Evolutionary conservation across 2,797 vertebrate genomes (phyloP).

Genomic region (Aphelocoma californica): DNA sequence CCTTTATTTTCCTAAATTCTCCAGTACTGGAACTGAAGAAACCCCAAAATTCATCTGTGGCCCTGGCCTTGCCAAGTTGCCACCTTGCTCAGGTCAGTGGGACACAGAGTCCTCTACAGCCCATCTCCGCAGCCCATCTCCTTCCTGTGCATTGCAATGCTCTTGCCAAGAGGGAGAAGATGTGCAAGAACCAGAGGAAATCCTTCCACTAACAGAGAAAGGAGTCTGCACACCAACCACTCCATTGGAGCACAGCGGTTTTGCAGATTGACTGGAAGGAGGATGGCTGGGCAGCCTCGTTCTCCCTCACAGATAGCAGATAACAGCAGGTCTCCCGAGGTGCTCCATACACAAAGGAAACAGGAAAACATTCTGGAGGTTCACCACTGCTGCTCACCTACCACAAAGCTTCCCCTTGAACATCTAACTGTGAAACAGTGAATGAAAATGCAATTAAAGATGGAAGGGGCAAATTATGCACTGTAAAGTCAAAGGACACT

Average conservation of each 20-base stretch:
- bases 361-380: neutral
- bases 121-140: accelerated
- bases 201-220: neutral
- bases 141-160: accelerated
- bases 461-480: constrained; percentile 14
- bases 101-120: neutral
- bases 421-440: neutral
- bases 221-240: neutral
- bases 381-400: neutral
- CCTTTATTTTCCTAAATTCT: neutral
- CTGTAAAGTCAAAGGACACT: neutral
- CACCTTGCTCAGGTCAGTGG: neutral
- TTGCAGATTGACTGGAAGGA: neutral
- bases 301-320: neutral
- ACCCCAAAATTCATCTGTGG: neutral
- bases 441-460: constrained; percentile 12
- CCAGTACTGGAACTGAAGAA: neutral
- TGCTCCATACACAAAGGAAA: neutral
- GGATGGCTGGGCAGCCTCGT: neutral
- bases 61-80: neutral
- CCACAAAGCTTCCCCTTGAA: neutral
- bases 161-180: neutral
- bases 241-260: accelerated
- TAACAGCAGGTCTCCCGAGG: neutral
- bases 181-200: neutral